Percentiles rank a stretch among this genome's conserved stretches.
Evolutionary conservation across 2,113 vertebrate genomes (phyloP).

Genomic region (Pelecanoides urinatrix): DNA sequence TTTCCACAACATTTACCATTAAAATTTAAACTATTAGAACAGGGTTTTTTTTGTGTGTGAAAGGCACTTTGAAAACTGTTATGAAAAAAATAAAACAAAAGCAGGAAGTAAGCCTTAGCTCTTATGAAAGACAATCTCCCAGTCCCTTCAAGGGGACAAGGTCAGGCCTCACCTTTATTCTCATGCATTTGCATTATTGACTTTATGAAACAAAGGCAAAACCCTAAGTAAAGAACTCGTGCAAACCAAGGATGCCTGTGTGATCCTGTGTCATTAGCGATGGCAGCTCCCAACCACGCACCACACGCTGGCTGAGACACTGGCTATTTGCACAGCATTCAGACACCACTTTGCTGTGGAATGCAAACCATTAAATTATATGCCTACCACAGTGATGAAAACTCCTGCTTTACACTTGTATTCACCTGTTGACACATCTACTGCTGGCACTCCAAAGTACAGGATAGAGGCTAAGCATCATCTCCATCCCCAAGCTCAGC

Average conservation of each 20-base stretch:
- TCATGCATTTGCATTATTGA: constrained; percentile 3
- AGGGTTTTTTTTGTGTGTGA: neutral
- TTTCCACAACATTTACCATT: neutral
- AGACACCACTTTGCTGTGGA: neutral
- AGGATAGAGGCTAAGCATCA: neutral
- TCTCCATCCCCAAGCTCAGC: neutral
- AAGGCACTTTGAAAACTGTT: neutral
- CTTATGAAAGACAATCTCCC: neutral
- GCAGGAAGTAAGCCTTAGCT: neutral
- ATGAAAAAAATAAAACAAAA: neutral
- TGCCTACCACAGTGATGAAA: neutral
- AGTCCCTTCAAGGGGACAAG: neutral
- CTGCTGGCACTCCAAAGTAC: fast-evolving
- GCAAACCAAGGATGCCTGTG: neutral
- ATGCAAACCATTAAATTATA: neutral
- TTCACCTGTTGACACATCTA: neutral
- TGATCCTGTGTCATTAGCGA: neutral
- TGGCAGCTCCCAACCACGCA: neutral
- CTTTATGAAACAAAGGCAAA: constrained; percentile 3
- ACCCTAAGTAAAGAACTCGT: neutral
- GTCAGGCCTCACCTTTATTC: neutral
- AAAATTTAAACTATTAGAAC: neutral
- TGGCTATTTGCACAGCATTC: neutral
- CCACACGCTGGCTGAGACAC: neutral
- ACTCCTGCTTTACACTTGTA: neutral